Base-by-base conservation (phyloP, 2,113 vertebrate species). In the Tiliqua scincoides region DNA sequence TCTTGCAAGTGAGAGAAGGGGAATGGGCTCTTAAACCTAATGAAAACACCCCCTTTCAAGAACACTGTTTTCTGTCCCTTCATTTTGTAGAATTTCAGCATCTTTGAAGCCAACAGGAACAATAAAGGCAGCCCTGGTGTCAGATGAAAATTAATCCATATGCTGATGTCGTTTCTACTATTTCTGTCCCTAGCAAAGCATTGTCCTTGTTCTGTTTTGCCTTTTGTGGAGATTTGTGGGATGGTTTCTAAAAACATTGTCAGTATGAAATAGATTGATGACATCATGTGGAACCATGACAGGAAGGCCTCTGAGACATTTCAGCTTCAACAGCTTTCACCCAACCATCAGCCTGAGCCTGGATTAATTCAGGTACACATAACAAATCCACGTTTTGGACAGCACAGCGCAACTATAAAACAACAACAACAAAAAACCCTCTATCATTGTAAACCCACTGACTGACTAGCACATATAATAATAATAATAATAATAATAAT, bases 41-140 rank as follows among this genome's bases (percentile, higher is more conserved):
- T 27, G 62, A 88, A 91, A 88, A 84, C 57, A 10, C 14, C 20
- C 32, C 30, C 27, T 79, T 85, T 67, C n/a, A 3, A 37, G 84
- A 92, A 79, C 20, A 73, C 12, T 2, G 6, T 88, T 43, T 90
- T 90, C 80, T 85, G 27, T 48, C 75, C 54, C 79, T 9, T 37
- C 21, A 20, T 35, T 72, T 83, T 32, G 76, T 83, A 7, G 27
- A 61, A 14, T 74, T 86, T 84, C 76, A 62, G 74, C 72, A 59
- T 20, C 0, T 0, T 0, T 84, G 54, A 76, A 77, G 48, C 20
- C 27, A 54, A 5, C 32, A n/a, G n/a, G n/a, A 35, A 74, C 48
- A 85, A 81, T 70, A 82, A 89, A 35, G 30, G 40, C 48, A 75
- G 32, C 17, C 37, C 35, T 48, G 48, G 79, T 40, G n/a, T 9